Evolutionary conservation across 2,113 vertebrate species (phyloP), one percentile per base, ranked within the genome.

Genomic region (Chascanopsetta lugubris): DNA sequence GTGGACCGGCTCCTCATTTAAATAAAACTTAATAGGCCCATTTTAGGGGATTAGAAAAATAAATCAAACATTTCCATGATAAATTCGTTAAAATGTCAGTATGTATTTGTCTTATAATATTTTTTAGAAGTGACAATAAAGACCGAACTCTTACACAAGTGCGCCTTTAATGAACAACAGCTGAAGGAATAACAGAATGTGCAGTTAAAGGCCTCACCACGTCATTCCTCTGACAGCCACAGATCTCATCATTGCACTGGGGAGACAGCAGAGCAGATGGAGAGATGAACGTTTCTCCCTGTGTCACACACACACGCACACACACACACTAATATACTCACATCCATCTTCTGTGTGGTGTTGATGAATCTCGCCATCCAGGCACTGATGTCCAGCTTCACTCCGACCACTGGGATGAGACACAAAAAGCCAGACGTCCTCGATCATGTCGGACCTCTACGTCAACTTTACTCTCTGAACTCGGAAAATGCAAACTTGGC

Each of bases 351-450:
- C 77, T 90, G 90, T 24, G 95, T 95, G 66, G 92, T 90, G 89
- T 89, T 97, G 79, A 94, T 95, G 86, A 99, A 98, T 89, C 91
- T 95, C 20, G 90, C 80, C 94, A 96, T 96, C 96, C 95, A 99
- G 40, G 67, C 86, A 51, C 18, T 82, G 74, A 94, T 76, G 62
- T 96, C 94, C 90, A 99, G 91, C 93, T 95, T 96, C 79, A 98
- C 93, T 67, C 97, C 97, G 60, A 96, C 95, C 92, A 98, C 97
- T 99, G 87, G 56, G 90, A 93, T 80, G 68, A 87, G 81, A 82
- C 43, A 86, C 29, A 79, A 77, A 80, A 82, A 48, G n/a, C 62
- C 82, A 87, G 85, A 88, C 82, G 46, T 67, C 60, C 56, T 85
- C 53, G 47, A 87, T 90, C 87, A 86, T 43, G 45, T 12, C 10